Conservation (phyloP, 2,797 vertebrate genomes). For the Distichodus sexfasciatus region DNA sequence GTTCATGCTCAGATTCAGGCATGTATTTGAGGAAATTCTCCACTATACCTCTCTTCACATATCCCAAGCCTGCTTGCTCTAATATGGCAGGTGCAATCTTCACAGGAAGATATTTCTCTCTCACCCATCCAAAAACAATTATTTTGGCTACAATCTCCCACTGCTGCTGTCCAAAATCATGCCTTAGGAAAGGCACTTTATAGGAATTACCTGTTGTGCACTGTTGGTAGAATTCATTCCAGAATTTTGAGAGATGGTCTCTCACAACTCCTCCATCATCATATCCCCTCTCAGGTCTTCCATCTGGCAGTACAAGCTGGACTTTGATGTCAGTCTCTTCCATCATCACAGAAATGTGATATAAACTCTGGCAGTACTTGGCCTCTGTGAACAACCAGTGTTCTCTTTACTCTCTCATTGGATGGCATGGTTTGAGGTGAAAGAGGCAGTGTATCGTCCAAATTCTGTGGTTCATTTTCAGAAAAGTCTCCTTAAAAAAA, state of each 20-base stretch:
- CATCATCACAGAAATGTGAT: constrained; percentile 26
- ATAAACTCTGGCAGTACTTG: constrained; percentile 27
- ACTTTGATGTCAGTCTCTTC: neutral
- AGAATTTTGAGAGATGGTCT: constrained; percentile 33
- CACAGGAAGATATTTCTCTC: constrained; percentile 35
- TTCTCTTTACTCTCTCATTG: neutral
- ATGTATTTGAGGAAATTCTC: too few relatives aligned
- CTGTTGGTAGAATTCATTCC: constrained; percentile 41
- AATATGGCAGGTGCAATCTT: constrained; percentile 25
- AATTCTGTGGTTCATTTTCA: neutral
- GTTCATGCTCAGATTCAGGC: too few relatives aligned
- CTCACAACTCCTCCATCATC: constrained; percentile 43
- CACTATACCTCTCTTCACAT: neutral
- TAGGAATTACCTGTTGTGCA: constrained; percentile 31
- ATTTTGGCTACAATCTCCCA: constrained; percentile 30
- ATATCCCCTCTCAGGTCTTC: constrained; percentile 28
- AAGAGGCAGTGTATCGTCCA: constrained; percentile 26
- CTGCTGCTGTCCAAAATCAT: constrained; percentile 27
- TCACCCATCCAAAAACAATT: constrained; percentile 19
- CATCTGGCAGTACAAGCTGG: constrained; percentile 15
- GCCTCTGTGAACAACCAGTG: constrained; percentile 2
- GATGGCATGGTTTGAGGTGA: neutral
- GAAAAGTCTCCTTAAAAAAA: neutral
- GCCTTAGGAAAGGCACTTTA: constrained; percentile 28
- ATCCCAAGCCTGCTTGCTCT: constrained; percentile 18